Percentiles rank a stretch among this genome's conserved stretches.
Evolutionary conservation across 1,140 invertebrate genomes (phyloP).

Genomic region (Philopotamus ludificatus): DNA sequence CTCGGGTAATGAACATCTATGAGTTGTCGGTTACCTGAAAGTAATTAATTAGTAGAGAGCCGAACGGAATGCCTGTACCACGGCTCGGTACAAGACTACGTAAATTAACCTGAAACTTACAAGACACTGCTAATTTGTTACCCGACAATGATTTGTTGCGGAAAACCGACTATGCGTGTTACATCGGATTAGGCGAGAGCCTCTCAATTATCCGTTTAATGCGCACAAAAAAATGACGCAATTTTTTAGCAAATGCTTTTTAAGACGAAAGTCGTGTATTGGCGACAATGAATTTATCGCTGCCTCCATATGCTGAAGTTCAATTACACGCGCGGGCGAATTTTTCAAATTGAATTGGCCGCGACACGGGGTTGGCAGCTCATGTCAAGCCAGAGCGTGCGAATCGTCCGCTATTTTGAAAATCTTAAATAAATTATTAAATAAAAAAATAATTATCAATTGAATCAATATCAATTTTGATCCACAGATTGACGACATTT

Average conservation of each 20-base stretch:
- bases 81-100: neutral
- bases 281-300: too few species aligned
- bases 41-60: constrained; percentile 6
- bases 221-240: too few species aligned
- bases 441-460: neutral
- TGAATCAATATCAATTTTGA: neutral
- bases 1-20: constrained; percentile 1
- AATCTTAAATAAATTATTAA: neutral
- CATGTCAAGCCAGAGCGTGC: constrained; percentile 1
- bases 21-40: neutral
- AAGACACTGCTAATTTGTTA: constrained; percentile 1
- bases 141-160: constrained; percentile 1
- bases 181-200: too few species aligned
- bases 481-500: neutral
- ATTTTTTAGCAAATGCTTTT: too few species aligned
- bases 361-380: constrained; percentile 11
- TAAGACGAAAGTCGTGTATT: too few species aligned
- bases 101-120: constrained; percentile 3
- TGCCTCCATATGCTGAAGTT: too few species aligned
- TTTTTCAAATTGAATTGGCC: constrained; percentile 23
- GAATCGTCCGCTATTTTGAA: neutral
- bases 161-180: neutral
- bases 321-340: constrained; percentile 20
- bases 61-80: neutral
- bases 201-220: too few species aligned